A percentile compares a stretch with the other conserved stretches of the same genome.
phyloP scores from a whole-genome alignment of 2,888 invertebrate genomes.

The Entomobrya proxima region DNA sequence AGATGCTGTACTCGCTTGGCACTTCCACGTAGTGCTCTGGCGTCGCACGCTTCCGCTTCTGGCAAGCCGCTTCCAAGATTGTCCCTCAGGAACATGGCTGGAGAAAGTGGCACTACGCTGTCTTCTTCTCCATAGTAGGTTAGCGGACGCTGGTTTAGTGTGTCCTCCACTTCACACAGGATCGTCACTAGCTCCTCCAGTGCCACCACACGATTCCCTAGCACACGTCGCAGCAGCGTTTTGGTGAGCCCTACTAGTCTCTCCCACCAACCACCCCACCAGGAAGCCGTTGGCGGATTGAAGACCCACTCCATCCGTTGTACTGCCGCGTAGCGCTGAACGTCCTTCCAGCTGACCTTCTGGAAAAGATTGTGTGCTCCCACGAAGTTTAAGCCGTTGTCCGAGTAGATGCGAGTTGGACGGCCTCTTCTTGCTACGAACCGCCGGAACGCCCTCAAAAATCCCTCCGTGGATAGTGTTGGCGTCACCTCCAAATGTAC shows the following conservation, averaged over 20 bases:
- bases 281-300: constrained; percentile 44
- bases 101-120: neutral
- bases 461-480: constrained; percentile 10
- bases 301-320: constrained; percentile 10
- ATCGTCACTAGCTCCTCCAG: constrained; percentile 2
- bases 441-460: neutral
- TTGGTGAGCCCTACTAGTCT: no score
- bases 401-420: constrained; percentile 10
- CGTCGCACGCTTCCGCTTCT: constrained; percentile 14
- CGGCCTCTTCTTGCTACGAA: neutral
- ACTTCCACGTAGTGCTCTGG: neutral
- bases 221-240: neutral
- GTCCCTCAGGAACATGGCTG: neutral
- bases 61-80: neutral
- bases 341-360: constrained; percentile 79
- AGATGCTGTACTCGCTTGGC: neutral
- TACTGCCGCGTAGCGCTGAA: neutral
- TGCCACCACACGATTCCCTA: neutral
- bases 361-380: constrained; percentile 78
- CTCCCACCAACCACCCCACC: constrained; percentile 53
- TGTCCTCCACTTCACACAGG: neutral
- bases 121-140: constrained; percentile 21
- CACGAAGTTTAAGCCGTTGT: constrained; percentile 77
- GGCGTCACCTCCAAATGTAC: constrained; percentile 76
- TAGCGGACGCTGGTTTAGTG: constrained; percentile 22